phyloP scores from a whole-genome alignment of 2,888 invertebrate species.

The Eustalomyia histrio region DNA sequence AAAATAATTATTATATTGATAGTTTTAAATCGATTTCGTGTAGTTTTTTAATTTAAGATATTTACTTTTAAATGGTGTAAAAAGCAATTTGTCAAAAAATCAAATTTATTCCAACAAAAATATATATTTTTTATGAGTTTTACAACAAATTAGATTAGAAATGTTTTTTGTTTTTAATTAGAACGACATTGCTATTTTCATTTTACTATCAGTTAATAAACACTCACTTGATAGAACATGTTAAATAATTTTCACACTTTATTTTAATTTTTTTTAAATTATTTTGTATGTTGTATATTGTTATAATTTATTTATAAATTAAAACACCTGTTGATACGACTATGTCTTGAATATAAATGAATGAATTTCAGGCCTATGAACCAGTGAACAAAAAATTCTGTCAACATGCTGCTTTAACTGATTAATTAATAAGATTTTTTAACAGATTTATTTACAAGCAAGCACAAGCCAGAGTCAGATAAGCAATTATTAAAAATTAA shows the following conservation, averaged over 20 bases:
- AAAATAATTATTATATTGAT: too few species aligned
- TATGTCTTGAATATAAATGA: constrained; percentile 51
- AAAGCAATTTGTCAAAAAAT: too few species aligned
- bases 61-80: background rate
- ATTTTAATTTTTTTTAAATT: background rate
- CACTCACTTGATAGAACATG: constrained; percentile 56
- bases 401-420: constrained; percentile 40
- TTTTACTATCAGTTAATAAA: background rate
- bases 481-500: constrained; percentile 18
- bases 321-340: constrained; percentile 55
- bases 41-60: background rate
- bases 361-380: constrained; percentile 34
- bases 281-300: background rate
- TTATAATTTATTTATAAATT: background rate
- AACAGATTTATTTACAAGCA: constrained; percentile 44
- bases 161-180: too few species aligned
- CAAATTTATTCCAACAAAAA: background rate
- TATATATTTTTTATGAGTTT: background rate
- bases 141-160: background rate
- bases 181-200: too few species aligned
- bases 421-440: constrained; percentile 44
- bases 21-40: too few species aligned
- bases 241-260: constrained; percentile 7
- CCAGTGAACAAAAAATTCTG: constrained; percentile 34
- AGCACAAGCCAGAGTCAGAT: constrained; percentile 32